phyloP scores from a whole-genome alignment of 2,888 invertebrate genomes.

The Crocallis elinguaria region DNA sequence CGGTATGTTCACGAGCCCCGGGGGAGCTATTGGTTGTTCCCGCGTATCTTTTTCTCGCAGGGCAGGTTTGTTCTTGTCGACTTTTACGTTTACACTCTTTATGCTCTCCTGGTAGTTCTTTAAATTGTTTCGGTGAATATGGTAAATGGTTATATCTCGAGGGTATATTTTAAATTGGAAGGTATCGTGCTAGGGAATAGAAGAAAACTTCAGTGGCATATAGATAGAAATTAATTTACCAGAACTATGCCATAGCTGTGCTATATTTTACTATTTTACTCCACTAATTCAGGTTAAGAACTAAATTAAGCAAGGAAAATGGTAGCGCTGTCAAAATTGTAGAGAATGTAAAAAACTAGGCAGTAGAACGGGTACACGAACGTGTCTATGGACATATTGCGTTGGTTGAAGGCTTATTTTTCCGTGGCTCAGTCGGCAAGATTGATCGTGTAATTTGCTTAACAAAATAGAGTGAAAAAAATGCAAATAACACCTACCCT shows the following conservation, averaged over 20 bases:
- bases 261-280: not conserved
- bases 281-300: not conserved
- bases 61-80: conserved; percentile 12
- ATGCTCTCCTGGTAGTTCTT: conserved; percentile 1
- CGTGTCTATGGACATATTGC: conserved; percentile 13
- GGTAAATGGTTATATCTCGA: not conserved
- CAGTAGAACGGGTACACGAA: conserved; percentile 2
- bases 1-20: not conserved
- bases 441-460: conserved; percentile 25
- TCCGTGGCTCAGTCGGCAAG: conserved; percentile 5
- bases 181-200: conserved; percentile 7
- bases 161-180: conserved; percentile 3
- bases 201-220: not conserved
- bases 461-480: conserved; percentile 12
- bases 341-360: too few relatives aligned
- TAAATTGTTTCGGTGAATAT: conserved; percentile 9
- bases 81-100: conserved; percentile 4
- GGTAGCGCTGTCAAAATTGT: not conserved
- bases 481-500: conserved; percentile 2
- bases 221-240: too few relatives aligned
- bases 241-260: too few relatives aligned
- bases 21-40: conserved; percentile 20
- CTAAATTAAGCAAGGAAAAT: not conserved
- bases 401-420: conserved; percentile 14
- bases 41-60: conserved; percentile 16